Evolutionary conservation across 2,888 invertebrate genomes (phyloP).

Genomic region (Protophormia terraenovae): DNA sequence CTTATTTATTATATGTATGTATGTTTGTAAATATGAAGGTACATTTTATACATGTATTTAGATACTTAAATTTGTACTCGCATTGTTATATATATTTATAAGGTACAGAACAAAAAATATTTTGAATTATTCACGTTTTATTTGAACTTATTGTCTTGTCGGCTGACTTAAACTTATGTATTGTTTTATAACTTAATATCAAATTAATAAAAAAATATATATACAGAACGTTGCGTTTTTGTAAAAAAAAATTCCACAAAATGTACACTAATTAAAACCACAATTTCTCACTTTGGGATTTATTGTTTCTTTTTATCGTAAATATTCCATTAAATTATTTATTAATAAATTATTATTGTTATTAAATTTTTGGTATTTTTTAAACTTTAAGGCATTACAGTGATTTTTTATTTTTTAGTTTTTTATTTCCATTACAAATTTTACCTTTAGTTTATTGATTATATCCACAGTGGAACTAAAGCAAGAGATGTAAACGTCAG

Average conservation of each 20-base stretch:
- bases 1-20: too few relatives aligned
- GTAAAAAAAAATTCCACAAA: not conserved
- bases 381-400: conserved; percentile 14
- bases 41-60: too few relatives aligned
- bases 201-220: too few relatives aligned
- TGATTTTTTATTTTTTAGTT: conserved; percentile 14
- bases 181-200: not conserved
- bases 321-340: conserved; percentile 10
- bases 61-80: not conserved
- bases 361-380: not conserved
- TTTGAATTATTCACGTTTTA: conserved; percentile 53
- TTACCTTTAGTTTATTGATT: conserved; percentile 71
- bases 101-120: conserved; percentile 32
- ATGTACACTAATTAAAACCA: not conserved
- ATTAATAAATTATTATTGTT: too few relatives aligned
- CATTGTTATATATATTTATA: not conserved
- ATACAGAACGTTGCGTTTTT: too few relatives aligned
- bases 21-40: too few relatives aligned
- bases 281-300: conserved; percentile 29
- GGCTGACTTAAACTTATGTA: conserved; percentile 28
- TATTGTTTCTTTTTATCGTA: conserved; percentile 12
- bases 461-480: conserved; percentile 81
- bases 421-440: conserved; percentile 25
- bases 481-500: conserved; percentile 78
- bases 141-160: conserved; percentile 39